phyloP scores from a whole-genome alignment of 2,888 invertebrate genomes.

The Furcula furcula region DNA sequence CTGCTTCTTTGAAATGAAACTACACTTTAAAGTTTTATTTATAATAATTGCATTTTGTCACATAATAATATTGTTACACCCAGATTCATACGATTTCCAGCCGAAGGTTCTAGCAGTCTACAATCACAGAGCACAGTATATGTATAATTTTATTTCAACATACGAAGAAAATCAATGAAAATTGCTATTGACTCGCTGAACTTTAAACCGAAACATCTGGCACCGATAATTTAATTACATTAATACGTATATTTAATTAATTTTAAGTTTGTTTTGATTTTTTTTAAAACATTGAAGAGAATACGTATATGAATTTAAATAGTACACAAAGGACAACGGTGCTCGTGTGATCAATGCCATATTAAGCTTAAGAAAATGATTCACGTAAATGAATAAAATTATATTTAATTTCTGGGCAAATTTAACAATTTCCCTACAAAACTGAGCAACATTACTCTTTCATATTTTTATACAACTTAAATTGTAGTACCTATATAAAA shows the following conservation, averaged over 20 bases:
- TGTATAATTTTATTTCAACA: constrained; percentile 11
- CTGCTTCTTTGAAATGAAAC: constrained; percentile 50
- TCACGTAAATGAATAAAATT: constrained; percentile 17
- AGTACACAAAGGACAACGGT: constrained; percentile 26
- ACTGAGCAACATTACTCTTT: constrained; percentile 52
- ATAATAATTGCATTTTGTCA: constrained; percentile 74
- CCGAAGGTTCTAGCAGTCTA: constrained; percentile 52
- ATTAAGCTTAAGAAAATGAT: constrained; percentile 22
- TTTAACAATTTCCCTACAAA: constrained; percentile 35
- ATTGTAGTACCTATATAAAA: constrained; percentile 60
- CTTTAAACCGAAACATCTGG: too few relatives aligned
- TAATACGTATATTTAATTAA: too few relatives aligned
- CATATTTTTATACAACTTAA: constrained; percentile 65
- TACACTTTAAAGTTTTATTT: constrained; percentile 46
- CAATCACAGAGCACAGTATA: constrained; percentile 52
- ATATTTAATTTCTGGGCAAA: constrained; percentile 30
- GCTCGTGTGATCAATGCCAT: constrained; percentile 27
- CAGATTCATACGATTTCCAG: constrained; percentile 64
- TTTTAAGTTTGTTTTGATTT: too few relatives aligned
- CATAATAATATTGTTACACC: constrained; percentile 69
- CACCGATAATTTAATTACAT: too few relatives aligned
- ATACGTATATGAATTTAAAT: too few relatives aligned
- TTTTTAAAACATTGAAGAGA: too few relatives aligned
- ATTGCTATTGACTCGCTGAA: too few relatives aligned
- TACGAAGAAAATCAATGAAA: background rate